Conservation (phyloP, 1,140 invertebrate genomes). For the Rhagoletis zephyria region DNA sequence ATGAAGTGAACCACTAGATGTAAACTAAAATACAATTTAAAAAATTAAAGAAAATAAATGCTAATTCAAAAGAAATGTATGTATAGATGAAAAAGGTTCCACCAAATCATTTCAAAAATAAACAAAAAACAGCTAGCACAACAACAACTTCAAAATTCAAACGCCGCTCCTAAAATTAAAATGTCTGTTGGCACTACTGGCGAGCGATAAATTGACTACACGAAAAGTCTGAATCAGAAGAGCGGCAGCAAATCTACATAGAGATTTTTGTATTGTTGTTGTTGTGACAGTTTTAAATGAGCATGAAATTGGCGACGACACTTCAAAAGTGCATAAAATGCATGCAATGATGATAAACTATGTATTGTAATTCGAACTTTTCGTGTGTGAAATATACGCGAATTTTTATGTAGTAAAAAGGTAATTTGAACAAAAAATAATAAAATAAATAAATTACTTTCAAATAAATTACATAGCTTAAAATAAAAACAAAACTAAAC, state of each 20-base stretch:
- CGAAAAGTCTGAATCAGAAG: background rate
- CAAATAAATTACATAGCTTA: background rate
- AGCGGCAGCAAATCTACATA: conserved; percentile 9
- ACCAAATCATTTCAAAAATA: conserved; percentile 24
- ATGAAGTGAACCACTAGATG: conserved; percentile 38
- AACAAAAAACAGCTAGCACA: background rate
- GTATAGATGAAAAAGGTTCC: background rate
- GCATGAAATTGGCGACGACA: background rate
- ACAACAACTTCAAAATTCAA: conserved; percentile 24
- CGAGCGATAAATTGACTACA: background rate
- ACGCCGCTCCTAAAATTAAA: conserved; percentile 8
- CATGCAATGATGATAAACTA: background rate
- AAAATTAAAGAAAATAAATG: conserved; percentile 30
- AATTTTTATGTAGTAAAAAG: background rate
- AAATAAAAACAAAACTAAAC: background rate
- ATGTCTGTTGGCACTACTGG: background rate
- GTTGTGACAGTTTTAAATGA: background rate
- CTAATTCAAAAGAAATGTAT: conserved; percentile 26
- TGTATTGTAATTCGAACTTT: background rate
- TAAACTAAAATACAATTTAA: background rate
- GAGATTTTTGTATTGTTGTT: background rate
- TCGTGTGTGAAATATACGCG: background rate
- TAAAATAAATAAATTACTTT: background rate
- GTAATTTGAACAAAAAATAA: background rate
- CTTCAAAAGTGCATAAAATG: conserved; percentile 9